phyloP scores from a whole-genome alignment of 2,888 invertebrate genomes.

The Drosophila nigricruria region DNA sequence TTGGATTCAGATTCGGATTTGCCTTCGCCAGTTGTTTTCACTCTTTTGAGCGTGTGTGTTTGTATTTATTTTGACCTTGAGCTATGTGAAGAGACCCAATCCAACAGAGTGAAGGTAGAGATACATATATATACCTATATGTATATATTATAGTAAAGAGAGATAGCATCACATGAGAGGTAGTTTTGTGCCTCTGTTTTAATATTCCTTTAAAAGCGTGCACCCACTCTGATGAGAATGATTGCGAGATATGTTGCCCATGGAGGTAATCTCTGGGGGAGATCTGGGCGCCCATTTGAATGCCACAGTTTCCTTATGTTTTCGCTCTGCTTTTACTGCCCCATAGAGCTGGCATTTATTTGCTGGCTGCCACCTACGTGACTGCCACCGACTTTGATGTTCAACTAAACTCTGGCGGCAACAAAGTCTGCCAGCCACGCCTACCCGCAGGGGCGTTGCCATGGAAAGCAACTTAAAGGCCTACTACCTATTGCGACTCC shows the following conservation, averaged over 20 bases:
- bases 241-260: constrained; percentile 23
- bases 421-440: constrained; percentile 32
- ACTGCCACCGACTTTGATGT: constrained; percentile 53
- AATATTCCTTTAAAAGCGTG: constrained; percentile 72
- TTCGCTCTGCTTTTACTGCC: constrained; percentile 7
- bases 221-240: constrained; percentile 22
- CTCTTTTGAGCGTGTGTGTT: constrained; percentile 9
- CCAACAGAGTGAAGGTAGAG: not conserved
- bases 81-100: constrained; percentile 45
- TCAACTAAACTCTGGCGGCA: constrained; percentile 37
- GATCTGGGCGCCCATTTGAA: constrained; percentile 34
- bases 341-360: constrained; percentile 58
- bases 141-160: not conserved
- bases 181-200: constrained; percentile 56
- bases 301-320: constrained; percentile 30
- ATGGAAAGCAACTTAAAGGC: constrained; percentile 26
- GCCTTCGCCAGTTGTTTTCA: constrained; percentile 21
- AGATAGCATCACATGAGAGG: not conserved
- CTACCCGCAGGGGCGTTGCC: constrained; percentile 30
- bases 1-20: constrained; percentile 25
- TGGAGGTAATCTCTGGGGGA: constrained; percentile 23
- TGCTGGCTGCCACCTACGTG: constrained; percentile 72
- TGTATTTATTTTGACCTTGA: constrained; percentile 68
- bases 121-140: not conserved
- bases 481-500: not conserved